Conservation (phyloP, 2,113 vertebrate species). For the Boleophthalmus pectinirostris region DNA sequence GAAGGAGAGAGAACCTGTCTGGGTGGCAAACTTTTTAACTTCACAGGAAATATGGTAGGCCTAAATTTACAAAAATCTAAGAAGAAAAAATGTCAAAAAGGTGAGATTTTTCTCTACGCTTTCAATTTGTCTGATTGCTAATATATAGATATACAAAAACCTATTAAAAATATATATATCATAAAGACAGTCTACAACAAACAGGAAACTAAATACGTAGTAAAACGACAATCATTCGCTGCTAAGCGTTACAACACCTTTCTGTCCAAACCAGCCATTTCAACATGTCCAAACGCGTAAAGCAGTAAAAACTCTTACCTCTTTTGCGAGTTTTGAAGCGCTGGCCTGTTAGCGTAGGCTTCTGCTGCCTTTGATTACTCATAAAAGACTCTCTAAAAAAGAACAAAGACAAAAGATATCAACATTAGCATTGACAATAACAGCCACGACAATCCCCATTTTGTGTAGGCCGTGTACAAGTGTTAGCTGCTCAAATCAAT, state of each 20-base stretch:
- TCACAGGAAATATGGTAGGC: too few species aligned
- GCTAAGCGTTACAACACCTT: neutral
- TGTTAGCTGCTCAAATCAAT: slow-evolving; percentile 3
- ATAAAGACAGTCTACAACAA: too few species aligned
- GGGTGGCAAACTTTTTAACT: too few species aligned
- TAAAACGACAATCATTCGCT: neutral
- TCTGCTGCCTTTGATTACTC: slow-evolving; percentile 99
- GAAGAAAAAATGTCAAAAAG: too few species aligned
- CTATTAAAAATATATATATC: too few species aligned
- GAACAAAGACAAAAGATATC: neutral
- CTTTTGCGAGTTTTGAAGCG: slow-evolving; percentile 99
- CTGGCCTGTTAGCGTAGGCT: slow-evolving; percentile 99
- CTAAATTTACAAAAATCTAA: too few species aligned
- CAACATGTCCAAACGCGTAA: neutral
- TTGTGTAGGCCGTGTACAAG: neutral
- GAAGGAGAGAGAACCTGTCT: too few species aligned
- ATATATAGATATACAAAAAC: too few species aligned
- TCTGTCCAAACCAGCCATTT: neutral
- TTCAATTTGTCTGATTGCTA: too few species aligned
- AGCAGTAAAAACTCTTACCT: slow-evolving; percentile 73
- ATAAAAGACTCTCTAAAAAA: slow-evolving; percentile 94
- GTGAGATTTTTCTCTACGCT: too few species aligned
- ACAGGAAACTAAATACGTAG: neutral
- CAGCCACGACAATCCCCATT: neutral
- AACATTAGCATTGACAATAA: neutral